Base-by-base conservation (phyloP, 92 coral and sea anemone species). In the Bergia sp. region DNA sequence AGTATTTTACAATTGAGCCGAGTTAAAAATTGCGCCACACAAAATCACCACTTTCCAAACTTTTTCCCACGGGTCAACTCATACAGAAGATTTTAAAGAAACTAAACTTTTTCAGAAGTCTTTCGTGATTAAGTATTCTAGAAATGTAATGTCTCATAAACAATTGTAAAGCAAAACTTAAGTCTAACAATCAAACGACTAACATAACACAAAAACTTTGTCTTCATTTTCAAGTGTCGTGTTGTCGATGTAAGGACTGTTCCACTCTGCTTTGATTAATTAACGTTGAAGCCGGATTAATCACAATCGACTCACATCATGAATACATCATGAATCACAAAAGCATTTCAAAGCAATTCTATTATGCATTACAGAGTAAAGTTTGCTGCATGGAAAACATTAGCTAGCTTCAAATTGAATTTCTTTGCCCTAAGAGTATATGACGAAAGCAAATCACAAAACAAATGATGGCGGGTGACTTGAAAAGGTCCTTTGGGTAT, bases 401-500 rank as follows among this genome's bases (percentile, higher is more conserved):
- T 76, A 20, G 50, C 79, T 41, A 76, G 18, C 21, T 76, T 40
- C 29, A 38, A 76, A 76, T 76, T 41, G 49, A 61, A 76, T 76
- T 76, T 76, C 50, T 41, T 76, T 41, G 79, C 79, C 45, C 23
- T 39, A 76, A 76, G 49, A 49, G 43, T 41, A 20, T 20, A 41
- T 76, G 50, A 76, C 79, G 50, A 57, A 80, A 53, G 29, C 45
- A 37, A 18, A 81, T 40, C 61, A 37, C 5, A 61, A 66, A 84
- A 71, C 79, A 84, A 84, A 71, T 20, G 67, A 7, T 18, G 42
- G 72, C 77, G 45, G 45, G 36, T 45, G 66, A 71, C 77, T 50
- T 49, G 42, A 5, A 16, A n/a, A 18, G 44, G 67, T 84, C 87
- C 87, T 84, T 45, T 73, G 87, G 78, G 87, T 69, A 84, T 84